Base-by-base conservation (phyloP, 92 coral and sea anemone species). In the Nematostella vectensis region DNA sequence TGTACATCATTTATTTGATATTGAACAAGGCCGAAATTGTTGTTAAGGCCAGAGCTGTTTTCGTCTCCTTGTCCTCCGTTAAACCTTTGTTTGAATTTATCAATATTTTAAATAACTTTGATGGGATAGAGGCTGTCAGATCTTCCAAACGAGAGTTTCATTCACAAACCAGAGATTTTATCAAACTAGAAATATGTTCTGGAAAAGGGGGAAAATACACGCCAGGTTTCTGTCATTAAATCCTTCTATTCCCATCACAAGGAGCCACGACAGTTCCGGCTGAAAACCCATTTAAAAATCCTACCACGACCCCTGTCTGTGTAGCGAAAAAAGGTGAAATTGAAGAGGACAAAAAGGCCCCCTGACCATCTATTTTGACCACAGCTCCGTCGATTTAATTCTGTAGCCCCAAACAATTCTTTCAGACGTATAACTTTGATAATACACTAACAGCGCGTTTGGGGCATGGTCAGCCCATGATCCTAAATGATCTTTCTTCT, bases 31-130 rank as follows among this genome's bases (percentile, higher is more conserved):
- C 44, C 29, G 47, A 29, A 42, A 43, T 30, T 65, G 65, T 51
- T 31, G 68, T 58, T 47, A 65, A 80, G 78, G 71, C 52, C 57
- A 65, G 39, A 70, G 65, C 59, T 71, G 84, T 67, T 77, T 77
- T 77, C 70, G 65, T 63, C 67, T 74, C 55, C 62, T 48, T 68
- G 70, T 66, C 74, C 58, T 66, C 68, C 64, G 83, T 61, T 59
- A 58, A 61, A 20, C 85, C 79, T 71, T 82, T 77, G 79, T 77
- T 72, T 48, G 65, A 55, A 33, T 61, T 61, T 71, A 77, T 77
- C 80, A 82, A 67, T 79, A 79, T 79, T 74, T 67, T 29, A 73
- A 47, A 38, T 54, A 43, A 47, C 10, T 64, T 54, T 48, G 48
- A 40, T 16, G 72, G 57, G 49, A 51, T 36, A 27, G 27, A 20